Evolutionary conservation across 2,797 vertebrate species (phyloP).

Genomic region (Remorina albescens): DNA sequence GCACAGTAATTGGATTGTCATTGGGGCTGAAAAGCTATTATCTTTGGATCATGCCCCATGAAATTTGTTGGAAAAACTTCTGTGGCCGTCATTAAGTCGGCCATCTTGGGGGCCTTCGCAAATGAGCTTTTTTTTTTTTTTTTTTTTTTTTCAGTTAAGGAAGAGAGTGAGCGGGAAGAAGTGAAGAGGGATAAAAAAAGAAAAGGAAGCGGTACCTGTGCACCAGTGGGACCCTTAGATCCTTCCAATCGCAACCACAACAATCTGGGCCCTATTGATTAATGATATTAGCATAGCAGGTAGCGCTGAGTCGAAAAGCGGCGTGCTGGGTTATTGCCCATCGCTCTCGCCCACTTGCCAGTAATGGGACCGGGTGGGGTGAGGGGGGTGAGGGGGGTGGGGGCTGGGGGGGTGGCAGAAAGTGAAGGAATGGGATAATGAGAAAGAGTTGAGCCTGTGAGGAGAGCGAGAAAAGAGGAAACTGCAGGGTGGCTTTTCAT

Average conservation of each 20-base stretch:
- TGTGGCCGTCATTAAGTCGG: constrained; percentile 99
- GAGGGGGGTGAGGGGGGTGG: neutral
- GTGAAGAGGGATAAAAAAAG: constrained; percentile 82
- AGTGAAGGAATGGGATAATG: constrained; percentile 73
- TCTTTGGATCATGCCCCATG: constrained; percentile 99
- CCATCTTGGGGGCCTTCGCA: constrained; percentile 97
- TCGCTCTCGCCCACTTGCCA: constrained; percentile 79
- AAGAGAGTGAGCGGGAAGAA: constrained; percentile 57
- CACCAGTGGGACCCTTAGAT: constrained; percentile 97
- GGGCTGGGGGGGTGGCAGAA: constrained; percentile 18
- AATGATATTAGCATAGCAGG: constrained; percentile 99
- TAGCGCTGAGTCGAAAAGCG: constrained; percentile 86
- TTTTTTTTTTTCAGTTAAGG: constrained; percentile 29
- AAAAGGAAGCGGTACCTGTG: constrained; percentile 86
- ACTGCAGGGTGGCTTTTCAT: constrained; percentile 81
- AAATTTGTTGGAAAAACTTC: constrained; percentile 99
- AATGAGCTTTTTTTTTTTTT: constrained; percentile 90
- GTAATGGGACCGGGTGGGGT: constrained; percentile 52
- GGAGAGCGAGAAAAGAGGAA: constrained; percentile 59
- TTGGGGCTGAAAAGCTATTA: constrained; percentile 99
- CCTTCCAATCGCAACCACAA: constrained; percentile 86
- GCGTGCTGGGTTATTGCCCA: constrained; percentile 88
- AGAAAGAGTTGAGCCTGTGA: constrained; percentile 67
- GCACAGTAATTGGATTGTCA: constrained; percentile 99
- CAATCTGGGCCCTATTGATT: constrained; percentile 99